phyloP scores from a whole-genome alignment of 2,113 vertebrate species.

The Oreocharis arfaki region DNA sequence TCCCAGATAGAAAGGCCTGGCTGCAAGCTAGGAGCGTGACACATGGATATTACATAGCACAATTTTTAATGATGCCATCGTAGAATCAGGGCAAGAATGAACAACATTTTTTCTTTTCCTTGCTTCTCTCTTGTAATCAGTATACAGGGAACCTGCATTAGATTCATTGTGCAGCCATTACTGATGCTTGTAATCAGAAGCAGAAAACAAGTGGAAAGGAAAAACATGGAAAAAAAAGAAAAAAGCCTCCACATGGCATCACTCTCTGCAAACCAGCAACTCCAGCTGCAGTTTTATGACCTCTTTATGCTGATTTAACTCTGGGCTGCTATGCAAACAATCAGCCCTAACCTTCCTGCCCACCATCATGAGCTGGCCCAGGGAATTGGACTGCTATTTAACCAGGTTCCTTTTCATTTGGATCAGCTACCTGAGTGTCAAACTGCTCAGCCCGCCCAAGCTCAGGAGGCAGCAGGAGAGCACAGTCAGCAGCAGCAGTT shows the following conservation, averaged over 20 bases:
- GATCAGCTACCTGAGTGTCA: background rate
- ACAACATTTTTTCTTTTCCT: background rate
- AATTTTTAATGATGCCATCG: background rate
- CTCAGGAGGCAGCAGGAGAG: background rate
- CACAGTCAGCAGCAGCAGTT: background rate
- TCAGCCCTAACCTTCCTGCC: background rate
- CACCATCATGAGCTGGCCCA: rapidly evolving
- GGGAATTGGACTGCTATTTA: background rate
- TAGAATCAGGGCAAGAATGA: background rate
- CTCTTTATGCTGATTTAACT: background rate
- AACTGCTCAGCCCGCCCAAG: background rate
- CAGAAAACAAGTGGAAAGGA: background rate
- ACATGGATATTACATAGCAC: background rate
- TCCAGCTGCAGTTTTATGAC: background rate
- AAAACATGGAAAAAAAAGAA: background rate
- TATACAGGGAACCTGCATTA: background rate
- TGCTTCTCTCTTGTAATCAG: background rate
- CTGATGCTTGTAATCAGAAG: background rate
- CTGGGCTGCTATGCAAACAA: background rate
- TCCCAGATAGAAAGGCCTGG: background rate
- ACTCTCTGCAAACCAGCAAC: background rate
- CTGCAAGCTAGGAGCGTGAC: background rate
- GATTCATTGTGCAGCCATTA: background rate
- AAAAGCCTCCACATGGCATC: background rate
- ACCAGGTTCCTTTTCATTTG: background rate